Conservation (phyloP, 2,113 vertebrate species). For the Eulacestoma nigropectus region DNA sequence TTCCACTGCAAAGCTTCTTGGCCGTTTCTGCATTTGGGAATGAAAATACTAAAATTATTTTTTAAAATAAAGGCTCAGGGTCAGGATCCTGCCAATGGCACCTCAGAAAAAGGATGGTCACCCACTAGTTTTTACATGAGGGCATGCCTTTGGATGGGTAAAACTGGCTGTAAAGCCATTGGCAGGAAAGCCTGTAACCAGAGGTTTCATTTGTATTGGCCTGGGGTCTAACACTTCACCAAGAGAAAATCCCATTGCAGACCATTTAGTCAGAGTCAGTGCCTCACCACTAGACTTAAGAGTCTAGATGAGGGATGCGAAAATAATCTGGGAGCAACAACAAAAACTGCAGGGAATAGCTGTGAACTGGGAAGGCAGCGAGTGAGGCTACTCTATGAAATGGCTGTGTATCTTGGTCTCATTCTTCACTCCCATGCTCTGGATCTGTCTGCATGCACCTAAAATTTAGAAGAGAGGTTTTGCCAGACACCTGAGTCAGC, state of each 20-base stretch:
- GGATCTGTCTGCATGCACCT: background rate
- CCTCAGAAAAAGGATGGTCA: background rate
- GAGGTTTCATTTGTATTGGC: background rate
- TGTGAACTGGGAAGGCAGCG: background rate
- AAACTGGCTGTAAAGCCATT: background rate
- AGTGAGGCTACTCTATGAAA: background rate
- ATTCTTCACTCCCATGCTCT: background rate
- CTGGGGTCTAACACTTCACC: background rate
- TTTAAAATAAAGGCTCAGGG: background rate
- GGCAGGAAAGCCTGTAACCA: background rate
- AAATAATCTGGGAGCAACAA: background rate
- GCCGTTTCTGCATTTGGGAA: background rate
- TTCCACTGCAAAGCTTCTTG: background rate
- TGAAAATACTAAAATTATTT: background rate
- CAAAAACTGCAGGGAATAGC: background rate
- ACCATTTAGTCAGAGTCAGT: background rate
- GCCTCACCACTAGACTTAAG: fast-evolving
- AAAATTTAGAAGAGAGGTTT: background rate
- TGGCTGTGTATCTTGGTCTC: fast-evolving
- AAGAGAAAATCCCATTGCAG: background rate
- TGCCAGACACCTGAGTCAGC: background rate
- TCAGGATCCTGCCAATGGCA: background rate
- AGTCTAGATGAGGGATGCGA: background rate
- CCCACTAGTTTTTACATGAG: background rate
- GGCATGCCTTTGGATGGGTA: background rate